Conservation (phyloP, 1,140 invertebrate species). For the Rhynchophorus ferrugineus region DNA sequence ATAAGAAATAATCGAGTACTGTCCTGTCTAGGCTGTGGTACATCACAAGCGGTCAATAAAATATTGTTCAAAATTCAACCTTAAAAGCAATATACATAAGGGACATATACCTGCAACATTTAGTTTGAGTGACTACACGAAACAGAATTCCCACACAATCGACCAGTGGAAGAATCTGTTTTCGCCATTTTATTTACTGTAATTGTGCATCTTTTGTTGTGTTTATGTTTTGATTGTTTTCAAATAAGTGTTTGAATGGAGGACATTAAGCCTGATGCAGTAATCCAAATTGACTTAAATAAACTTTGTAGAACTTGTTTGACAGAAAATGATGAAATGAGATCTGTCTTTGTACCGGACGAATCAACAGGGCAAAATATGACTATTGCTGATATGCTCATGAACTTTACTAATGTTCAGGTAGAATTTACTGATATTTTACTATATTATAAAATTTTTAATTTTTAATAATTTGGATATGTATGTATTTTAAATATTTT, state of each 20-base stretch:
- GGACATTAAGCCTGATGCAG: constrained; percentile 32
- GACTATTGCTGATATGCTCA: constrained; percentile 41
- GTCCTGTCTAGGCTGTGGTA: too few relatives aligned
- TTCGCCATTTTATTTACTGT: constrained; percentile 36
- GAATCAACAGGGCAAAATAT: constrained; percentile 34
- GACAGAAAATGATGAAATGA: constrained; percentile 41
- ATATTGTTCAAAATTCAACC: constrained; percentile 17
- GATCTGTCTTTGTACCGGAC: constrained; percentile 37
- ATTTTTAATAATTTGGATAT: constrained; percentile 1
- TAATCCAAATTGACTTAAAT: constrained; percentile 35
- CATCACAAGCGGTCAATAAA: constrained; percentile 18
- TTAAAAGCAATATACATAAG: constrained; percentile 8
- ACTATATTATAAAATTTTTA: neutral
- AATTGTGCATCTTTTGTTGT: constrained; percentile 34
- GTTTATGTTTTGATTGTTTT: constrained; percentile 28
- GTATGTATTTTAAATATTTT: neutral
- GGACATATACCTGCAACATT: constrained; percentile 2
- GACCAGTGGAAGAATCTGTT: constrained; percentile 38
- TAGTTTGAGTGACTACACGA: constrained; percentile 17
- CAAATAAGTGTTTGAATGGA: constrained; percentile 16
- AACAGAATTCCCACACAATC: constrained; percentile 31
- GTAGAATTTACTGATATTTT: constrained; percentile 19
- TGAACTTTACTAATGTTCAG: constrained; percentile 36
- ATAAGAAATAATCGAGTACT: too few relatives aligned
- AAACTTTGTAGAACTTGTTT: constrained; percentile 42